Evolutionary conservation across 2,888 invertebrate genomes (phyloP).

Genomic region (Epicampocera succincta): DNA sequence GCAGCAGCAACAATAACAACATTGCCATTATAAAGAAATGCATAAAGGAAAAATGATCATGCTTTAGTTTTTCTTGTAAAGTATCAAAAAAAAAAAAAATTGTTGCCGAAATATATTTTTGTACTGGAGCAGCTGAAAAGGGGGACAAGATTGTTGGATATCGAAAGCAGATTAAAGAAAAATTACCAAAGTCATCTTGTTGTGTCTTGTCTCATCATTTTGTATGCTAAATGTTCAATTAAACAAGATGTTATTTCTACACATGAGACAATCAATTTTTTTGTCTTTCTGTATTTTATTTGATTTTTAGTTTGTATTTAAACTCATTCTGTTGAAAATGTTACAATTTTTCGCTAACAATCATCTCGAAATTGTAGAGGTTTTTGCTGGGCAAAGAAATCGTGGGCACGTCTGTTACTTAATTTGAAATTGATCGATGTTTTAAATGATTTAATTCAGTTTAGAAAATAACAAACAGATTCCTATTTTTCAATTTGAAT

Average conservation of each 20-base stretch:
- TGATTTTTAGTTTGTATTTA: slow-evolving; percentile 18
- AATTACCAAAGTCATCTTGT: slow-evolving; percentile 64
- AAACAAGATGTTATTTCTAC: slow-evolving; percentile 71
- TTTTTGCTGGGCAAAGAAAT: slow-evolving; percentile 2
- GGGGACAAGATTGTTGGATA: slow-evolving; percentile 13
- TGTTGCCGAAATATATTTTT: slow-evolving; percentile 58
- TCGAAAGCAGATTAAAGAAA: slow-evolving; percentile 62
- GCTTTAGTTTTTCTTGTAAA: slow-evolving; percentile 37
- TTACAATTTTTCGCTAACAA: slow-evolving; percentile 64
- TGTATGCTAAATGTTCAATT: slow-evolving; percentile 72
- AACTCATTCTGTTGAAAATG: slow-evolving; percentile 48
- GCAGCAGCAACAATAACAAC: background rate
- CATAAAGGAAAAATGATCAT: slow-evolving; percentile 35
- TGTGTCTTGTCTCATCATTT: slow-evolving; percentile 67
- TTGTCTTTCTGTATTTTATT: slow-evolving; percentile 34
- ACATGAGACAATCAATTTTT: slow-evolving; percentile 64
- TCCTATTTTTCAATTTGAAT: too few relatives aligned
- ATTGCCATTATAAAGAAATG: background rate
- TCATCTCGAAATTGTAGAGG: slow-evolving; percentile 35
- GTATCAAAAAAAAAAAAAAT: slow-evolving; percentile 28
- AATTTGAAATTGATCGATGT: too few relatives aligned
- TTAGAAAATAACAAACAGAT: too few relatives aligned
- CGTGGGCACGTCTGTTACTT: background rate
- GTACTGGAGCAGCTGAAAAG: background rate
- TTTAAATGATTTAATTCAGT: too few relatives aligned